Percentiles rank a stretch among this genome's conserved stretches.
phyloP scores from a whole-genome alignment of 1,140 invertebrate species.

The Camponotus pennsylvanicus region DNA sequence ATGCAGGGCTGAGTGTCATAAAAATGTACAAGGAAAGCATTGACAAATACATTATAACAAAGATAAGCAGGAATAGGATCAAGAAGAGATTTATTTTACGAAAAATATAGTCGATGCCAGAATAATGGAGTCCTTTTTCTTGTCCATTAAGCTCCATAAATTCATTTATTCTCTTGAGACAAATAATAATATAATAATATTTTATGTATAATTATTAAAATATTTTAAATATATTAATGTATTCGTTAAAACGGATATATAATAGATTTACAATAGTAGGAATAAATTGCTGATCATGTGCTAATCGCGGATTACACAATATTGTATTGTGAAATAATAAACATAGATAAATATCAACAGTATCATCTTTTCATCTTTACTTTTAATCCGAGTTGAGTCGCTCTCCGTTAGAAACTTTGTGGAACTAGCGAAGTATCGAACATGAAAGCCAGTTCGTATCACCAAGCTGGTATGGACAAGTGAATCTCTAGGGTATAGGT shows the following conservation, averaged over 20 bases:
- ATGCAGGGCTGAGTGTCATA: background rate
- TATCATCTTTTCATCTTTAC: background rate
- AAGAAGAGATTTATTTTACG: background rate
- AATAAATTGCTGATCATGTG: background rate
- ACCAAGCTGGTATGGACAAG: conserved; percentile 43
- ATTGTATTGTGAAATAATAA: background rate
- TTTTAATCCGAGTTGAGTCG: conserved; percentile 25
- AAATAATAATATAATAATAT: background rate
- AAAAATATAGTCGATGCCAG: background rate
- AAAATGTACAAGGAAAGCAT: conserved; percentile 21
- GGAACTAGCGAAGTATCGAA: conserved; percentile 24
- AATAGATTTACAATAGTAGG: background rate
- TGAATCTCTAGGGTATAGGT: conserved; percentile 52
- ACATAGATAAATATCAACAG: background rate
- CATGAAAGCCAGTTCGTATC: conserved; percentile 7
- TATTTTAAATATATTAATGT: background rate
- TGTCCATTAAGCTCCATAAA: background rate
- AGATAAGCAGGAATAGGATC: background rate
- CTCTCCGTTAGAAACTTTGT: conserved; percentile 41
- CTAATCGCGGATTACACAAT: background rate
- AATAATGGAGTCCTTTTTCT: background rate
- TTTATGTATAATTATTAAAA: background rate
- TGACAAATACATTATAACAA: conserved; percentile 16
- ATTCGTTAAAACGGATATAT: background rate
- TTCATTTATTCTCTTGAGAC: background rate